Evolutionary conservation across 2,113 vertebrate species (phyloP), one percentile per base, ranked within the genome.

Genomic region (Coreoperca whiteheadi): DNA sequence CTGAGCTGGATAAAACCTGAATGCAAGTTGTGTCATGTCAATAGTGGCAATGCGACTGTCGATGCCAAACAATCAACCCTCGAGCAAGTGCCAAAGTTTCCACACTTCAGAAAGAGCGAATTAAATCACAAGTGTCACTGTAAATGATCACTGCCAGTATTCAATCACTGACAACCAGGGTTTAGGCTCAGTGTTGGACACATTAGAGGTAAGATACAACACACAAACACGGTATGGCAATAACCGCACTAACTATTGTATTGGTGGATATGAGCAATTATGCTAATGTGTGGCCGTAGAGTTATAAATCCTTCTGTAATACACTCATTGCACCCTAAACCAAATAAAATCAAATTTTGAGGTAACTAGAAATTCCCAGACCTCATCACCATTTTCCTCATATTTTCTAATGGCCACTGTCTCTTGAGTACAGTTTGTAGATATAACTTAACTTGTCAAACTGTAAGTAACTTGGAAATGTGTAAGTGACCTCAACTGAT

Each of bases 121-220:
- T 37, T 70, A 70, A n/a, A 70, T 53, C 30, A 37, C 21, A 9
- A 5, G 6, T 9, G 43, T 71, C 46, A 50, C 39, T 23, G 64
- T 25, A 30, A 60, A 60, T 75, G 16, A 61, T 79, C 30, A 39
- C 25, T 65, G 20, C 21, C 43, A 64, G 48, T 64, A 77, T 46
- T 61, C n/a, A 53, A 8, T 78, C 57, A 81, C 28, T 56, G 54
- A 76, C 39, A 79, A 72, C 3, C 63, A 37, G 23, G n/a, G 61
- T 14, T 74, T 37, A 64, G 25, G n/a, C 11, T 50, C 0, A 21
- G 21, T 34, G 8, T 20, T 32, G n/a, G 15, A 14, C 50, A 63
- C n/a, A 71, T 2, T 7, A 23, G 15, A 78, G 48, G 32, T 34
- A 50, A 63, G 25, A 67, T 21, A 63, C 56, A 74, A n/a, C 30